Evolutionary conservation across 1,140 invertebrate genomes (phyloP), one percentile per base, ranked within the genome.

Genomic region (Zaprionus africanus): DNA sequence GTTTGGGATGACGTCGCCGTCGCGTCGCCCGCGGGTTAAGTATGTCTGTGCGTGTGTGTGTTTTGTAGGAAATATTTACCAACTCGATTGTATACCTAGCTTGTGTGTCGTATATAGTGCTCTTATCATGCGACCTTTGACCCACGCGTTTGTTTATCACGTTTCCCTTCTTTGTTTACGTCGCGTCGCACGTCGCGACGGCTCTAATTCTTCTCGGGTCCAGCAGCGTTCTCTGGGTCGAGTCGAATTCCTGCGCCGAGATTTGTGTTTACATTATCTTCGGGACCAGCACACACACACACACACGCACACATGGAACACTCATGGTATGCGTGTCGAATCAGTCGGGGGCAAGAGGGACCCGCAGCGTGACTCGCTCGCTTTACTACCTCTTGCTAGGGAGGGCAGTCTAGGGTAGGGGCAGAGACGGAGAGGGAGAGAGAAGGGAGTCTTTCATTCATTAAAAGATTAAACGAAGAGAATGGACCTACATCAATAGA

Each of bases 61-160:
- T 41, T 24, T 22, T 51, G 46, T 49, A 19, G 19, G 43, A 17
- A 4, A 22, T 12, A 49, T 49, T 19, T 49, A 49, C 46, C 46
- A 49, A 49, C 46, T 19, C 46, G 46, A 51, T 24, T 19, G 46
- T 51, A 12, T 49, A 22, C 15, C 15, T 41, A 15, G 5, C 1
- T 41, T 65, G 26, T 28, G 38, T 59, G 13, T 34, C 19, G 38
- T 59, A n/a, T 34, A 38, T 36, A 56, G 13, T 67, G 46, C 12
- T 66, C 43, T 73, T 75, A 75, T 75, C 72, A 57, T 19, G 26
- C 49, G 51, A 69, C 65, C 65, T 41, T 60, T 61, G 72, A 62
- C 72, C 65, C 43, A 17, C 53, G 65, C 24, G 43, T 60, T 15
- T 75, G 57, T 75, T 72, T 72, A 72, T 72, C 69, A 65, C 62